phyloP scores from a whole-genome alignment of 2,113 vertebrate species.

The Egretta garzetta region DNA sequence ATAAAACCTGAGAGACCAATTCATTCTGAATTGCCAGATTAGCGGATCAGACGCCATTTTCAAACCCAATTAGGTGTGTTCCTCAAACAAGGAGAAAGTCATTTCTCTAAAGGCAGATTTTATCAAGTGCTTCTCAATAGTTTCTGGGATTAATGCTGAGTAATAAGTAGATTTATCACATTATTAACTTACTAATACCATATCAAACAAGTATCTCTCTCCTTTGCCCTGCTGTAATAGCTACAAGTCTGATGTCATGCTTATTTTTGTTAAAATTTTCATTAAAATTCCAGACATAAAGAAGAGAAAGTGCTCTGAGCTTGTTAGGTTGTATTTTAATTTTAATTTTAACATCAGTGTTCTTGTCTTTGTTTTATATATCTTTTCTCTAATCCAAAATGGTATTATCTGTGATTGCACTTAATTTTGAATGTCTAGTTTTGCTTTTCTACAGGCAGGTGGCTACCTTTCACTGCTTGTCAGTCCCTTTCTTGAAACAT shows the following conservation, averaged over 20 bases:
- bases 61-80: constrained; percentile 46
- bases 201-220: constrained; percentile 23
- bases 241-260: constrained; percentile 11
- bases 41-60: constrained; percentile 28
- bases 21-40: constrained; percentile 37
- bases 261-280: constrained; percentile 18
- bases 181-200: constrained; percentile 56
- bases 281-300: background rate
- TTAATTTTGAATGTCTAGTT: background rate
- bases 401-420: background rate
- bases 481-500: background rate
- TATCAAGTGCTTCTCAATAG: constrained; percentile 65
- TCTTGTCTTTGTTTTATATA: background rate
- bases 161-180: constrained; percentile 66
- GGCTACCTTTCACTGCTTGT: background rate
- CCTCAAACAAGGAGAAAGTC: constrained; percentile 35
- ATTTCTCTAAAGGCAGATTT: constrained; percentile 62
- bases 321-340: background rate
- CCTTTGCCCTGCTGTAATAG: constrained; percentile 21
- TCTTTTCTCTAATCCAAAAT: background rate
- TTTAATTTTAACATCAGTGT: background rate
- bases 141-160: constrained; percentile 61
- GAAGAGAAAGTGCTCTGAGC: background rate
- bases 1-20: constrained; percentile 30
- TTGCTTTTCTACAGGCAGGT: constrained; percentile 12